Conservation (phyloP, 2,888 invertebrate genomes). For the Leucophora obtusa region DNA sequence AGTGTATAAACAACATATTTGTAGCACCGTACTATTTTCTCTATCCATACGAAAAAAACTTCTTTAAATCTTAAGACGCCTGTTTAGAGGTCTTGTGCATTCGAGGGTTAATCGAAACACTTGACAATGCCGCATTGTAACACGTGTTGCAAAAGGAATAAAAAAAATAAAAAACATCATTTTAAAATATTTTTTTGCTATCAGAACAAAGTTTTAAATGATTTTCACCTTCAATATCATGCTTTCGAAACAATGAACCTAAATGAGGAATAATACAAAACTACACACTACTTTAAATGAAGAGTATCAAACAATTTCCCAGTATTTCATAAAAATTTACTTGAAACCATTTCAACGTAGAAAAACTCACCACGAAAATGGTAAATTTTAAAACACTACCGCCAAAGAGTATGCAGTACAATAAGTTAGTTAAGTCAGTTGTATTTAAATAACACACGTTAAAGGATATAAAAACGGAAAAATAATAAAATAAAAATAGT, state of each 20-base stretch:
- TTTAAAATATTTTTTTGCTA: slow-evolving; percentile 11
- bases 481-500: slow-evolving; percentile 1
- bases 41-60: too few relatives aligned
- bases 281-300: background rate
- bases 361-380: slow-evolving; percentile 43
- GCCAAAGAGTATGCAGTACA: slow-evolving; percentile 55
- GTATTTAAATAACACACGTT: slow-evolving; percentile 38
- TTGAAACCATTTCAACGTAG: too few relatives aligned
- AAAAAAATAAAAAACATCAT: slow-evolving; percentile 1
- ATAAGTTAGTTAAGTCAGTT: slow-evolving; percentile 42
- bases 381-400: slow-evolving; percentile 24
- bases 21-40: too few relatives aligned
- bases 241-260: slow-evolving; percentile 27
- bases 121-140: slow-evolving; percentile 22
- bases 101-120: slow-evolving; percentile 10
- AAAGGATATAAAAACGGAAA: slow-evolving; percentile 38
- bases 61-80: too few relatives aligned
- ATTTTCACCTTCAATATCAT: background rate
- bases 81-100: too few relatives aligned
- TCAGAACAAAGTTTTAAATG: slow-evolving; percentile 9
- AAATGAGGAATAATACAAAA: background rate
- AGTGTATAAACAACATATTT: too few relatives aligned
- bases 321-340: slow-evolving; percentile 31
- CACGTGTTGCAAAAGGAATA: slow-evolving; percentile 18
- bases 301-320: slow-evolving; percentile 34